These are phyloP conservation scores for Pocillopora grandis DNA, from an alignment of 92 coral and sea anemone genomes.

Conservation along the genomic window DNA sequence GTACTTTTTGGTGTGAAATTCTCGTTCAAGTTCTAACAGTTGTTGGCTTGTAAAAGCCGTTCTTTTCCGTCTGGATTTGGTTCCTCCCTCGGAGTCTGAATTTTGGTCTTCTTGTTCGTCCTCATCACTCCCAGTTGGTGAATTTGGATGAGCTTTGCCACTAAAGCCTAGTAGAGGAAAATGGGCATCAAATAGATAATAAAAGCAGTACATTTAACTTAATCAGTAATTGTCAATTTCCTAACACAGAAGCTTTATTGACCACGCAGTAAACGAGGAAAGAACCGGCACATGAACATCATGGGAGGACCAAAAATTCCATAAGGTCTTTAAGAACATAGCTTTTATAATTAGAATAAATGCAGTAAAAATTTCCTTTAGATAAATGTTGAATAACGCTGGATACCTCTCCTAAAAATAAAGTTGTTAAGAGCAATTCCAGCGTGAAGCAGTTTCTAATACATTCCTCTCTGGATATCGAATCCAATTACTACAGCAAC, in stretches of 20 bases:
- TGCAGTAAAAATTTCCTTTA: background rate
- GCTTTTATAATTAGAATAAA: too few species aligned
- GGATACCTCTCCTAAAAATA: background rate
- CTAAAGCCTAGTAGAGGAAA: conserved; percentile 7
- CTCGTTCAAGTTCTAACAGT: conserved; percentile 93
- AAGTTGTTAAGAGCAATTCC: background rate
- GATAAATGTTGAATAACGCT: background rate
- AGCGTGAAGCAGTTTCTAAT: too few species aligned
- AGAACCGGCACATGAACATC: too few species aligned
- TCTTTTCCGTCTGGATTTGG: conserved; percentile 89
- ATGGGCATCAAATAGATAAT: background rate
- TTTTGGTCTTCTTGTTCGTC: conserved; percentile 74
- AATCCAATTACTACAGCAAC: background rate
- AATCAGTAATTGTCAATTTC: background rate
- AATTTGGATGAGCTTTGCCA: conserved; percentile 22
- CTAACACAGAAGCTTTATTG: background rate
- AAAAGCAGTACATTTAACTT: background rate
- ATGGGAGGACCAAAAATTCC: too few species aligned
- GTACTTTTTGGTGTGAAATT: conserved; percentile 93
- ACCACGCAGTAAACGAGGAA: too few species aligned
- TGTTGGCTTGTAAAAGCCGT: conserved; percentile 99
- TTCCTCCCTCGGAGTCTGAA: conserved; percentile 58
- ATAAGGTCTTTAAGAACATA: too few species aligned
- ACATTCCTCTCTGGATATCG: background rate
- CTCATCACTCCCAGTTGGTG: conserved; percentile 49